A percentile compares a stretch with the other conserved stretches of the same genome.
Conservation (phyloP, 2,888 invertebrate genomes). For the Cotesia congregata region DNA sequence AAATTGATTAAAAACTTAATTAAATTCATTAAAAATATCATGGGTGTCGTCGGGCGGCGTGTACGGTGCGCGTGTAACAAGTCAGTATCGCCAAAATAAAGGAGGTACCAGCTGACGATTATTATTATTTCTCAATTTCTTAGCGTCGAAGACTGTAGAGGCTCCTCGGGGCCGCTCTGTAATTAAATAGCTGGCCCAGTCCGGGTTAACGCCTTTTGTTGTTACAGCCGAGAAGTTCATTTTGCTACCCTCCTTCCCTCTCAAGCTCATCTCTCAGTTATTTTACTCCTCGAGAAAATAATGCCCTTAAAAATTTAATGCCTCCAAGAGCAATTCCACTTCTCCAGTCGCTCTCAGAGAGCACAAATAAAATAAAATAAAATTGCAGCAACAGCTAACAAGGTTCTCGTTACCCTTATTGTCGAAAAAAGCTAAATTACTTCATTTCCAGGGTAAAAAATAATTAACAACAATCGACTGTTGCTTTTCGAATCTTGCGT, state of each 20-base stretch:
- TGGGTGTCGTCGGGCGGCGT: constrained; percentile 21
- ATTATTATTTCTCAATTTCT: constrained; percentile 62
- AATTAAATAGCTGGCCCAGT: constrained; percentile 59
- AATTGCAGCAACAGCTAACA: neutral
- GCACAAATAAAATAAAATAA: neutral
- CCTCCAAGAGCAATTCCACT: neutral
- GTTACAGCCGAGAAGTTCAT: constrained; percentile 43
- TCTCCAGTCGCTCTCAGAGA: neutral
- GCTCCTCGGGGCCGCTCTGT: constrained; percentile 51
- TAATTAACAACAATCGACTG: neutral
- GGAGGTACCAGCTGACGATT: constrained; percentile 53
- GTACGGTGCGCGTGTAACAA: constrained; percentile 47
- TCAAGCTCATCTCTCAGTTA: constrained; percentile 21
- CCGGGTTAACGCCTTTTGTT: constrained; percentile 59
- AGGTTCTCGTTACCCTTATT: neutral
- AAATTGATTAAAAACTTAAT: too few species aligned
- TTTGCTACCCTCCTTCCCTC: constrained; percentile 31
- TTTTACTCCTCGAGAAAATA: constrained; percentile 1
- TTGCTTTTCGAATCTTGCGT: constrained; percentile 20
- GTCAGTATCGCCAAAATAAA: constrained; percentile 41
- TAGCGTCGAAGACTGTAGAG: constrained; percentile 50
- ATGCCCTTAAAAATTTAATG: constrained; percentile 6
- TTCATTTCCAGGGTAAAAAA: neutral
- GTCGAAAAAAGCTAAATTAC: neutral
- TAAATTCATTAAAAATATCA: too few species aligned